These are phyloP conservation scores for Megaceryle torquata DNA, from an alignment of 2,113 vertebrate genomes.

Conservation along the genomic window DNA sequence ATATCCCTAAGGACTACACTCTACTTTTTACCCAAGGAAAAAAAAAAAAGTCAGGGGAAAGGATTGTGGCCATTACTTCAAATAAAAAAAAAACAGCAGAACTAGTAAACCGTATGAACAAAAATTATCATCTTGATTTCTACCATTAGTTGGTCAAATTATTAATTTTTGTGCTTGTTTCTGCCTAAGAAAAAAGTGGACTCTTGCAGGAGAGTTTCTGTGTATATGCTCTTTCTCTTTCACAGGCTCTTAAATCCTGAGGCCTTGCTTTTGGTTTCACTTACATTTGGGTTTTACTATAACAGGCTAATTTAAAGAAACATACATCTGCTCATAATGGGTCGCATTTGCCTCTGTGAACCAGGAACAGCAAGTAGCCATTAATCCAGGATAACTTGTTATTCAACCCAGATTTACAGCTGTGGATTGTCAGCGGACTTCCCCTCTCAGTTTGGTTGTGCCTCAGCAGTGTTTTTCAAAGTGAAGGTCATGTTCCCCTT, in stretches of 20 bases:
- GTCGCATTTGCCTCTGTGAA: background rate
- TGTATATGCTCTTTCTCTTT: background rate
- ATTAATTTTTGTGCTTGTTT: background rate
- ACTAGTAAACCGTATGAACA: background rate
- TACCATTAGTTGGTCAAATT: background rate
- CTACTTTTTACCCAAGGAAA: background rate
- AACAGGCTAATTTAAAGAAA: background rate
- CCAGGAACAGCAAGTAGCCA: background rate
- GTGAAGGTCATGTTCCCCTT: background rate
- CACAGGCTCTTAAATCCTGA: background rate
- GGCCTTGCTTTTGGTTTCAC: background rate
- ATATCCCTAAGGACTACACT: background rate
- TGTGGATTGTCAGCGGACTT: background rate
- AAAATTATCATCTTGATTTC: background rate
- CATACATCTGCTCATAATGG: background rate
- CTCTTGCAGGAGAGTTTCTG: background rate
- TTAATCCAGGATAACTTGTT: background rate
- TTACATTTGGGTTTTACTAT: background rate
- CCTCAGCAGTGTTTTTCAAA: background rate
- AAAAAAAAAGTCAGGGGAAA: background rate
- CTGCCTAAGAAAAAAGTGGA: background rate
- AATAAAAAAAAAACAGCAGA: background rate
- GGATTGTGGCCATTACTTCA: background rate
- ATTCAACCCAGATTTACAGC: conserved; percentile 8
- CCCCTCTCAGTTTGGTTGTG: background rate